A percentile compares a stretch with the other conserved stretches of the same genome.
phyloP scores from a whole-genome alignment of 1,140 invertebrate species.

The Mactra quadrangularis region DNA sequence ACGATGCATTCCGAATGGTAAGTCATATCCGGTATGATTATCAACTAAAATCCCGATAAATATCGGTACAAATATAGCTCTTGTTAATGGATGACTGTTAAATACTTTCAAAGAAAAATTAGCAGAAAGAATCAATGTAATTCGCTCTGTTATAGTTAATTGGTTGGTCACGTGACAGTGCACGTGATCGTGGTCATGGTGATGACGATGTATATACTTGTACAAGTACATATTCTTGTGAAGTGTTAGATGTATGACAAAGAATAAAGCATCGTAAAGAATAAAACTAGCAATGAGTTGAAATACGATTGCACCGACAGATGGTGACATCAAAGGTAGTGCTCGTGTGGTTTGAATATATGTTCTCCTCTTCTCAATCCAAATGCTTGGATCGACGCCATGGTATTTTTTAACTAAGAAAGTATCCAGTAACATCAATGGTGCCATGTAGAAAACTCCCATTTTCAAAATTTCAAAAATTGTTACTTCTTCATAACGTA shows the following conservation, averaged over 20 bases:
- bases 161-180: conserved; percentile 77
- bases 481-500: conserved; percentile 64
- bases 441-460: conserved; percentile 67
- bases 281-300: conserved; percentile 71
- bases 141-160: conserved; percentile 73
- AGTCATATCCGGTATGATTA: conserved; percentile 78
- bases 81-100: conserved; percentile 76
- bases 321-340: conserved; percentile 71
- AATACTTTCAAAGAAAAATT: conserved; percentile 77
- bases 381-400: conserved; percentile 67
- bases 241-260: conserved; percentile 71
- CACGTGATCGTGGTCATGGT: conserved; percentile 77
- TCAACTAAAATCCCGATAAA: conserved; percentile 76
- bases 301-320: conserved; percentile 62
- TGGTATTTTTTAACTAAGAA: conserved; percentile 77
- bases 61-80: conserved; percentile 74
- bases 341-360: conserved; percentile 74
- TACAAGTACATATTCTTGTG: conserved; percentile 76
- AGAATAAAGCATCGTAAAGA: conserved; percentile 76
- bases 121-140: conserved; percentile 73
- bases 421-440: conserved; percentile 75
- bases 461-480: conserved; percentile 58
- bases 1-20: conserved; percentile 74
- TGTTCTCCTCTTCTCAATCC: conserved; percentile 59
- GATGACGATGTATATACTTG: conserved; percentile 71